These are phyloP conservation scores for Drosophila repleta DNA, from an alignment of 1,140 invertebrate genomes.

Conservation along the genomic window DNA sequence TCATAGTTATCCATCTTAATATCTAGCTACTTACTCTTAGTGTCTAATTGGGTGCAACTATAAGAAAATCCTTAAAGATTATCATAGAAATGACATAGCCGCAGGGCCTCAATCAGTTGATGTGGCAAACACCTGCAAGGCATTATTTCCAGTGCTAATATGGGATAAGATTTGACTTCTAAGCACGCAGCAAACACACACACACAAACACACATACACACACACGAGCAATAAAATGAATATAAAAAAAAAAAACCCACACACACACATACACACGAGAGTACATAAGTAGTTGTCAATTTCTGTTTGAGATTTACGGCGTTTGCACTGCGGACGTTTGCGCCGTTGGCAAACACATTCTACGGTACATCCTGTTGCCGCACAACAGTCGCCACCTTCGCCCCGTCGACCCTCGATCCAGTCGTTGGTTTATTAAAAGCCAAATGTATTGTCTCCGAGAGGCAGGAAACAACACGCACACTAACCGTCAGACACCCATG, in stretches of 20 bases:
- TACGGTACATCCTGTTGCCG: slow-evolving; percentile 11
- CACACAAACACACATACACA: slow-evolving; percentile 12
- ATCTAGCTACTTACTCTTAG: neutral
- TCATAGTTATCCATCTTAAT: neutral
- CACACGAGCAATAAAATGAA: too few relatives aligned
- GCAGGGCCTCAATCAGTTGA: slow-evolving; percentile 23
- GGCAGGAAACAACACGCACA: slow-evolving; percentile 18
- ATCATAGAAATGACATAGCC: slow-evolving; percentile 7
- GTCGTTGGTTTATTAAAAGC: slow-evolving; percentile 62
- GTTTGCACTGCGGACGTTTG: slow-evolving; percentile 12
- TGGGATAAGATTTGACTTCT: slow-evolving; percentile 20
- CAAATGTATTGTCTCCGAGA: slow-evolving; percentile 58
- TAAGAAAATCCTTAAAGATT: neutral
- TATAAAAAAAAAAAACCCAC: too few relatives aligned
- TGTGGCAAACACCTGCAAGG: slow-evolving; percentile 53
- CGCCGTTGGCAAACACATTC: slow-evolving; percentile 64
- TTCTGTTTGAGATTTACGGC: slow-evolving; percentile 63
- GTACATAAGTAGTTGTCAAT: slow-evolving; percentile 63
- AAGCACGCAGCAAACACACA: slow-evolving; percentile 8
- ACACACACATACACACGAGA: slow-evolving; percentile 24
- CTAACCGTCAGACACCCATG: slow-evolving; percentile 5
- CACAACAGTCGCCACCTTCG: neutral
- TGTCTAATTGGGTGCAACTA: neutral
- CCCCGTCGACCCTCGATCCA: neutral
- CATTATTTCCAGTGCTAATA: slow-evolving; percentile 58